A percentile compares a stretch with the other conserved stretches of the same genome.
Evolutionary conservation across 1,140 invertebrate species (phyloP).

Genomic region (Drosophila carrolli): DNA sequence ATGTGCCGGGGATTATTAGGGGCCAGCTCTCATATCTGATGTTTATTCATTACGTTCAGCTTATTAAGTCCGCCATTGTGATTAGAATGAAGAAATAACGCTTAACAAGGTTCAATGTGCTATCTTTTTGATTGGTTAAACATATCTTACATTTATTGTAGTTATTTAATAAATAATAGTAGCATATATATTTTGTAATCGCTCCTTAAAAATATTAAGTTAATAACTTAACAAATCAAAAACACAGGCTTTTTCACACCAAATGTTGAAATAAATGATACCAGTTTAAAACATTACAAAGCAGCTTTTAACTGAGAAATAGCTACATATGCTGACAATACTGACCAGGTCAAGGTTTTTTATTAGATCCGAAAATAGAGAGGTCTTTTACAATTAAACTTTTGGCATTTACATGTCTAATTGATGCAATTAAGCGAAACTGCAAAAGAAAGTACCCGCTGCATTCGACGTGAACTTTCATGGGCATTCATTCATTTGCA

Average conservation of each 20-base stretch:
- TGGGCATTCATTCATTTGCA: conserved; percentile 55
- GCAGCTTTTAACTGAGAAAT: neutral
- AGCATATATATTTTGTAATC: too few relatives aligned
- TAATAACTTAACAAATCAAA: too few relatives aligned
- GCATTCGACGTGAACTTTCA: conserved; percentile 16
- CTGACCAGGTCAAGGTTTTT: neutral
- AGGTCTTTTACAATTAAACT: neutral
- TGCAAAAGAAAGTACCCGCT: conserved; percentile 13
- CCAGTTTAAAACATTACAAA: too few relatives aligned
- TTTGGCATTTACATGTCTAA: conserved; percentile 29
- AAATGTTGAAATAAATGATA: too few relatives aligned
- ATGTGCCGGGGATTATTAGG: conserved; percentile 32
- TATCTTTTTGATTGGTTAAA: neutral
- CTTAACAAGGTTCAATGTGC: too few relatives aligned
- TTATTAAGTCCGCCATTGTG: conserved; percentile 29
- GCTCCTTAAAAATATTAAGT: too few relatives aligned
- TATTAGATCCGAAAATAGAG: neutral
- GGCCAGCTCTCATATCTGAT: conserved; percentile 27
- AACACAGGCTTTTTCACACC: too few relatives aligned
- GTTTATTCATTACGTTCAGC: conserved; percentile 49
- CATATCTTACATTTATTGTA: too few relatives aligned
- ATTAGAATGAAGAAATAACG: conserved; percentile 20
- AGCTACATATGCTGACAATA: neutral
- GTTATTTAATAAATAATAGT: too few relatives aligned
- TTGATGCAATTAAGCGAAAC: conserved; percentile 38